Percentiles rank a stretch among this genome's conserved stretches.
These are phyloP conservation scores for Phania funesta DNA, from an alignment of 2,888 invertebrate species.

Conservation along the genomic window DNA sequence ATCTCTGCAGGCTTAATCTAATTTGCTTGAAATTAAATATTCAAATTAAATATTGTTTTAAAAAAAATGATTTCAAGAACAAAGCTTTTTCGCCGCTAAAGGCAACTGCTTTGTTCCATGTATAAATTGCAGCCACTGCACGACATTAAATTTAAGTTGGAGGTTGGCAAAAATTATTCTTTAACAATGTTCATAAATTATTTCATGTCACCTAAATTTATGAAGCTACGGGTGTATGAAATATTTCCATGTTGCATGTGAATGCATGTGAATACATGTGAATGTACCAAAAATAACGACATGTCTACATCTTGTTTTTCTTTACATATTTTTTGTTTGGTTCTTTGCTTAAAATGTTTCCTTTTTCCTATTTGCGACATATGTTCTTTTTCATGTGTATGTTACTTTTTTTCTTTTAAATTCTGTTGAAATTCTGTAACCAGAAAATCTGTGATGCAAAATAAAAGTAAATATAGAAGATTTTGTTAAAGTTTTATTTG, in stretches of 20 bases:
- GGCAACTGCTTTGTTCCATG: too few relatives aligned
- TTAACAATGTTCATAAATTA: too few relatives aligned
- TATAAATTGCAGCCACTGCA: too few relatives aligned
- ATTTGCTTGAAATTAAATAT: too few relatives aligned
- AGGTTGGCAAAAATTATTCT: too few relatives aligned
- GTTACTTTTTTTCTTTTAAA: not conserved
- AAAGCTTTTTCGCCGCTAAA: too few relatives aligned
- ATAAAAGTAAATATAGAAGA: slow-evolving; percentile 28
- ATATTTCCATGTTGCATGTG: not conserved
- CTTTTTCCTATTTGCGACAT: slow-evolving; percentile 38
- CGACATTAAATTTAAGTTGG: too few relatives aligned
- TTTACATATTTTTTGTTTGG: not conserved
- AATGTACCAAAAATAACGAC: not conserved
- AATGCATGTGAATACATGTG: not conserved
- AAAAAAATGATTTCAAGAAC: too few relatives aligned
- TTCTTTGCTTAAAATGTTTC: slow-evolving; percentile 35
- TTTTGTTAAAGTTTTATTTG: slow-evolving; percentile 51
- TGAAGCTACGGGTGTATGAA: not conserved
- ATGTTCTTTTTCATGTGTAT: not conserved
- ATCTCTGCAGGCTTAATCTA: too few relatives aligned
- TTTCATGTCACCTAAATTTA: not conserved
- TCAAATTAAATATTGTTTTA: too few relatives aligned
- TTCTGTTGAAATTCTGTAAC: slow-evolving; percentile 12
- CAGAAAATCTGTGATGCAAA: slow-evolving; percentile 26
- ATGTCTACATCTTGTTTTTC: slow-evolving; percentile 9